These are phyloP conservation scores for Sabatieria punctata DNA, from an alignment of 2,888 invertebrate genomes.

Conservation along the genomic window DNA sequence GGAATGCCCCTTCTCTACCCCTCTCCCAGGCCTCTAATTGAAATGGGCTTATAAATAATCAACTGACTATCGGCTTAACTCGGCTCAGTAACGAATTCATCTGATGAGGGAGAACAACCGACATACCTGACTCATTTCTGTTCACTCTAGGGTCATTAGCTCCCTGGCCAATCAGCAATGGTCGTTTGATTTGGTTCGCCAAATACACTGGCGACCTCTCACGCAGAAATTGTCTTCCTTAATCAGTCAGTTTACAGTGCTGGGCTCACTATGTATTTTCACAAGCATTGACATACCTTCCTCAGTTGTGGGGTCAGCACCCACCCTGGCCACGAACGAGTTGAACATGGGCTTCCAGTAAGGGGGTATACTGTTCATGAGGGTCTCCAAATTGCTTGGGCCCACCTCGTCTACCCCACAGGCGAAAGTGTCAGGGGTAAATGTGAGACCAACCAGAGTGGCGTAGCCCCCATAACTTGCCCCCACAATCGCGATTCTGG, in stretches of 20 bases:
- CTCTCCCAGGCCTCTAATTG: too few species aligned
- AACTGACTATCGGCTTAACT: too few species aligned
- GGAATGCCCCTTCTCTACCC: too few species aligned
- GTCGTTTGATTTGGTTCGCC: not conserved
- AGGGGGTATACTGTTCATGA: slow-evolving; percentile 3
- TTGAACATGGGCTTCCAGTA: not conserved
- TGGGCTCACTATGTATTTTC: too few species aligned
- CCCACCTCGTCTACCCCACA: slow-evolving; percentile 6
- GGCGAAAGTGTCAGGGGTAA: slow-evolving; percentile 1
- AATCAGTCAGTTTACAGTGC: too few species aligned
- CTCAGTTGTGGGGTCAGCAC: not conserved
- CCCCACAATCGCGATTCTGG: slow-evolving; percentile 19
- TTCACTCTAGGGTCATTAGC: not conserved
- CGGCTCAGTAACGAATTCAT: too few species aligned
- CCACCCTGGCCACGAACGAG: not conserved
- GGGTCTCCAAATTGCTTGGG: slow-evolving; percentile 2
- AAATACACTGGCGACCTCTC: not conserved
- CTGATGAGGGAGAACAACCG: too few species aligned
- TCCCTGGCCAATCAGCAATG: not conserved
- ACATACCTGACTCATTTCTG: not conserved
- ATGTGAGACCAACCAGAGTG: slow-evolving; percentile 2
- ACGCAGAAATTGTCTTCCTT: not conserved
- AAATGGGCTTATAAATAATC: too few species aligned
- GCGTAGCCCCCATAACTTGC: slow-evolving; percentile 28
- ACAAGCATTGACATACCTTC: too few species aligned